Evolutionary conservation across 2,113 vertebrate species (phyloP).

Genomic region (Vulpes ferrilata): DNA sequence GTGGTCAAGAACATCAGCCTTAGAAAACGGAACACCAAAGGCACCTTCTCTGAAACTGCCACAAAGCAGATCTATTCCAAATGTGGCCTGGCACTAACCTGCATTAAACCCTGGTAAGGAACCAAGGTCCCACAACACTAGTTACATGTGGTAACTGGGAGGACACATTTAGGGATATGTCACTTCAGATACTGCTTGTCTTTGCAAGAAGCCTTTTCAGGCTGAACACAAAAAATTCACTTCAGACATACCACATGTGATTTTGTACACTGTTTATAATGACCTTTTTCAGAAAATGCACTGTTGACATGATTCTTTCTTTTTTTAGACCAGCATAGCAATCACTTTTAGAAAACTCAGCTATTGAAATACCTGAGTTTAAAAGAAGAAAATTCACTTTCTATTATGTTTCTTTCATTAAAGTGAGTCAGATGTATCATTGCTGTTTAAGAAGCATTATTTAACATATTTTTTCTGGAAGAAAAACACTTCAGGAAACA

Average conservation of each 20-base stretch:
- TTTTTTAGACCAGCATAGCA: background rate
- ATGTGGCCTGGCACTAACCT: background rate
- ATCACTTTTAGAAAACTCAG: constrained; percentile 31
- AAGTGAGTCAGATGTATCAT: constrained; percentile 19
- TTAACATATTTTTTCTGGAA: constrained; percentile 51
- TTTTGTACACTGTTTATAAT: background rate
- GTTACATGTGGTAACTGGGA: background rate
- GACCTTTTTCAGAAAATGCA: constrained; percentile 36
- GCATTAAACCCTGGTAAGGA: background rate
- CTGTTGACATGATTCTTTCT: constrained; percentile 11
- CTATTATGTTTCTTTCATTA: constrained; percentile 40
- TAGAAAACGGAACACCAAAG: background rate
- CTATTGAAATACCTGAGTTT: constrained; percentile 52
- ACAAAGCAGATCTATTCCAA: background rate
- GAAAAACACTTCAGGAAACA: constrained; percentile 44
- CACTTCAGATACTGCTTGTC: background rate
- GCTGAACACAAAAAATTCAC: background rate
- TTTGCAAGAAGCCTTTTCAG: background rate
- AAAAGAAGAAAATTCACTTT: constrained; percentile 53
- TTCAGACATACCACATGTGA: background rate
- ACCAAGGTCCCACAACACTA: background rate
- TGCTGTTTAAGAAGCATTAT: constrained; percentile 23
- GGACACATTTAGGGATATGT: background rate
- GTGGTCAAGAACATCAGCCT: background rate
- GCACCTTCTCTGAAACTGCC: background rate